Evolutionary conservation across 2,797 vertebrate genomes (phyloP), one percentile per base, ranked within the genome.

Genomic region (Eremophila alpestris): DNA sequence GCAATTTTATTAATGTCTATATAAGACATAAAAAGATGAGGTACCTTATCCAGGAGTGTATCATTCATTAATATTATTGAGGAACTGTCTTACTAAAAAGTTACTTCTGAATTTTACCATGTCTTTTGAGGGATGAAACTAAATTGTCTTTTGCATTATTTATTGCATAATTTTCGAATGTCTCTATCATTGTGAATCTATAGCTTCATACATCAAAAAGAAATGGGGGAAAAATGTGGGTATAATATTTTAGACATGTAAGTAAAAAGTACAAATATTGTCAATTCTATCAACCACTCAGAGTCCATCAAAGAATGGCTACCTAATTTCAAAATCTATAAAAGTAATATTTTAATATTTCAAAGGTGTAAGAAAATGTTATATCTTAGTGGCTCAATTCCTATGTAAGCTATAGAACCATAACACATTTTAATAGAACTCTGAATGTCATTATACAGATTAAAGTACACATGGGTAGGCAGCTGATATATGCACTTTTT

Each of bases 131-230:
- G 60, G 73, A 96, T 95, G 95, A 78, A 95, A 67, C 84, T 71
- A 93, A 97, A 97, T 95, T 96, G 67, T 96, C 64, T 88, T 96
- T 81, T 96, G 87, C 92, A 97, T 97, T 96, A 97, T 97, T 98
- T 97, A 98, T 89, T 87, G 55, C 51, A 86, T 75, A 94, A 95
- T 97, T 97, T 97, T 86, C 68, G 73, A 97, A 90, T 21, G 58
- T 69, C 86, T 94, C 43, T 83, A 49, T 90, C 80, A 63, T 55
- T 76, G 46, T 52, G 49, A 96, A 94, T 91, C 70, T 90, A 78
- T 52, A 93, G 62, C 51, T 89, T 67, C 93, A 95, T 87, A 90
- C 16, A 95, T 94, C 70, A 93, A 76, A 95, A 65, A 36, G 55
- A 95, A 96, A 84, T 5, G 24, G 38, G 38, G 65, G 55, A 88